phyloP scores from a whole-genome alignment of 2,113 vertebrate genomes.

The Esox niger region DNA sequence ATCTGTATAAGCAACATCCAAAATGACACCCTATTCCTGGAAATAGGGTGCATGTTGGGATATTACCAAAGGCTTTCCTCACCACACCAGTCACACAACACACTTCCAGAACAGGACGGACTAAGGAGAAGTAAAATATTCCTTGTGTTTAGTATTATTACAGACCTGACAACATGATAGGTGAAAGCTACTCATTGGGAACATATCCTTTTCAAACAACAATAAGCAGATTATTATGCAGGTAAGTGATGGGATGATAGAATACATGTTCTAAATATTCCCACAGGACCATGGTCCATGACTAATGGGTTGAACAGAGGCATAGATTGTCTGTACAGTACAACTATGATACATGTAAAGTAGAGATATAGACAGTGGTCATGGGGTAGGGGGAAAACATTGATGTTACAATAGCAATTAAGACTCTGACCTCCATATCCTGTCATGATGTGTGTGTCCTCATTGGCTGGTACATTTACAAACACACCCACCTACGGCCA shows the following conservation, averaged over 20 bases:
- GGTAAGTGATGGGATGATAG: too few relatives aligned
- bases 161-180: too few relatives aligned
- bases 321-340: background rate
- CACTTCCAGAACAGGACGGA: slow-evolving; percentile 8
- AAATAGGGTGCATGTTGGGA: too few relatives aligned
- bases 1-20: slow-evolving; percentile 17
- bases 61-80: slow-evolving; percentile 25
- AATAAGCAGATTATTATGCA: too few relatives aligned
- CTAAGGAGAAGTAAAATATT: background rate
- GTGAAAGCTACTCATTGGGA: too few relatives aligned
- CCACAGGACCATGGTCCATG: background rate
- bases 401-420: background rate
- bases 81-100: slow-evolving; percentile 48
- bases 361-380: background rate
- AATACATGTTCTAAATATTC: too few relatives aligned
- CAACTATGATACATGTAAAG: background rate
- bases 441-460: background rate
- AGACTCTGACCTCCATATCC: background rate
- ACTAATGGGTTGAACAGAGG: background rate
- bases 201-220: too few relatives aligned
- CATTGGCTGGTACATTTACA: background rate
- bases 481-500: background rate
- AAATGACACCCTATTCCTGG: too few relatives aligned
- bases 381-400: background rate
- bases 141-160: slow-evolving; percentile 4